Base-by-base conservation (phyloP, 2,113 vertebrate genomes). In the Dromiciops gliroides region DNA sequence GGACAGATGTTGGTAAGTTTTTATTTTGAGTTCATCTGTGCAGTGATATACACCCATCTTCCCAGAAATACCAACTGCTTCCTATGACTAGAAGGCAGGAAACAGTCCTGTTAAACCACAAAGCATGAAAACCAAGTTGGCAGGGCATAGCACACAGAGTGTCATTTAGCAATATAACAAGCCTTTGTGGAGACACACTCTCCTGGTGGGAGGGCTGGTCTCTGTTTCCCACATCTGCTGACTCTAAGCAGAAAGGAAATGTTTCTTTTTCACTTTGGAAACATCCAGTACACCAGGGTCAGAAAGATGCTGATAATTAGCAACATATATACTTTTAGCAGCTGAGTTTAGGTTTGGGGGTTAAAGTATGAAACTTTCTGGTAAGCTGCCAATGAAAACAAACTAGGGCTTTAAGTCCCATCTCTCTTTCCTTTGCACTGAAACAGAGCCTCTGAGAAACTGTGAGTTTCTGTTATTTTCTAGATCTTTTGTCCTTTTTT, bases 291-390 rank as follows among this genome's bases (percentile, higher is more conserved):
- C 16, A 83, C n/a, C 67, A 83, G 19, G n/a, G n/a, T 44, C 67
- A 89, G 48, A 37, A 91, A 83, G 49, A 28, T 48, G 52, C 92
- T 67, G 50, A 24, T 53, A 89, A 53, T 31, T 90, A 60, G 25
- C 6, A 48, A 93, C 53, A 75, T 83, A 90, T 95, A 90, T 5
- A 11, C 90, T 96, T 93, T 92, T 96, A 48, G 49, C 48, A 94
- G 75, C 6, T 89, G 83, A 53, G 31, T 75, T 12, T 56, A 19
- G 22, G 60, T 28, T 4, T 52, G 50, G 26, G 28, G 11, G 6
- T 44, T 90, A 26, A 44, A 3, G 51, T 31, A 3, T 0, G 14
- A 19, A 48, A 92, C 60, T 92, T 94, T 95, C 94, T 49, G 91
- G 91, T 93, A 95, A 51, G 10, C 23, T 67, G 48, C 47, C 49